Percentiles rank a stretch among this genome's conserved stretches.
phyloP scores from a whole-genome alignment of 1,140 invertebrate species.

The Charaxes varanes region DNA sequence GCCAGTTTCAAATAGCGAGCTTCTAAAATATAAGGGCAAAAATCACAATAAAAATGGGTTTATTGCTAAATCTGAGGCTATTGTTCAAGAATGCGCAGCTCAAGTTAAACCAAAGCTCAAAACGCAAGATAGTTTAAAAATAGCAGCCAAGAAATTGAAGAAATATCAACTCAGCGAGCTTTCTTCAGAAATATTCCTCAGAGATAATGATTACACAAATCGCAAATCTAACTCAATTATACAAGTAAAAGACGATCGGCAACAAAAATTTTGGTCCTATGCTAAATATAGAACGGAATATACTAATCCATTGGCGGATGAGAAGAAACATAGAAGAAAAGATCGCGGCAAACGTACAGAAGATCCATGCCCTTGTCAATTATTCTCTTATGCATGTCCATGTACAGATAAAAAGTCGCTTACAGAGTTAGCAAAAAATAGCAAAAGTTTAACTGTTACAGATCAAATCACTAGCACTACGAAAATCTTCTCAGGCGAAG shows the following conservation, averaged over 20 bases:
- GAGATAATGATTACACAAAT: constrained; percentile 17
- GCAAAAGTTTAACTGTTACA: constrained; percentile 31
- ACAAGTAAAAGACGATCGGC: constrained; percentile 18
- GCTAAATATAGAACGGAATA: constrained; percentile 49
- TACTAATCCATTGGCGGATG: constrained; percentile 31
- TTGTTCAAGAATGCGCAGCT: constrained; percentile 46
- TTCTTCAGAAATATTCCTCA: constrained; percentile 42
- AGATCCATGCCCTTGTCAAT: constrained; percentile 51
- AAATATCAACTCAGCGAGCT: constrained; percentile 23
- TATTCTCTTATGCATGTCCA: constrained; percentile 53
- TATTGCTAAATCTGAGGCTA: constrained; percentile 28
- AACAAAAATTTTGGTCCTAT: constrained; percentile 51
- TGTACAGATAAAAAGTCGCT: constrained; percentile 46
- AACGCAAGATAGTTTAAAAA: constrained; percentile 24
- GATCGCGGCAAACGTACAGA: constrained; percentile 33
- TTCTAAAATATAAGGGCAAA: constrained; percentile 1
- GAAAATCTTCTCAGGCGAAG: constrained; percentile 18
- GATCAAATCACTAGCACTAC: constrained; percentile 40
- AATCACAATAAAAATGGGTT: constrained; percentile 24
- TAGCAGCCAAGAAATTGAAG: constrained; percentile 29
- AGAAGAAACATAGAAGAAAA: constrained; percentile 37
- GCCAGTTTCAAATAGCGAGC: constrained; percentile 21
- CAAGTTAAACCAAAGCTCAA: constrained; percentile 34
- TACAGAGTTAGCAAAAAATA: constrained; percentile 37
- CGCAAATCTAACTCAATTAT: constrained; percentile 7